Evolutionary conservation across 2,888 invertebrate species (phyloP), one percentile per base, ranked within the genome.

Genomic region (Sphecodes monilicornis): DNA sequence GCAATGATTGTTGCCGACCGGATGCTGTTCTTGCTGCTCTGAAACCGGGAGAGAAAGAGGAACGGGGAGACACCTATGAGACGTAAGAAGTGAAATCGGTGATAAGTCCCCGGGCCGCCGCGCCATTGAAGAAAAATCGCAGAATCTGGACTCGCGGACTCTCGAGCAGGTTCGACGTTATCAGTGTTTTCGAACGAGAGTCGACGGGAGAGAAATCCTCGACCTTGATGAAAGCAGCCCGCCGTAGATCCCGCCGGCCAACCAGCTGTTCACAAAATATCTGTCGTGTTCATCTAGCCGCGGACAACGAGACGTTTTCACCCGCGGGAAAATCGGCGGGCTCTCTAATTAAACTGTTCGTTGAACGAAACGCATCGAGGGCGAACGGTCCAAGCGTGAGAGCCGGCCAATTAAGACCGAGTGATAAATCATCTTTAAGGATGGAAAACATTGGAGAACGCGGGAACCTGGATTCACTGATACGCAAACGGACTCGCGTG

Each of bases 221-320:
- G 80, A 82, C 78, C 84, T 83, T 84, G 88, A 89, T 86, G 88
- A 89, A 89, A 89, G 88, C 84, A 36, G 80, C 78, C 78, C 73
- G 72, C 50, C 70, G 36, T 66, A 60, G 82, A 68, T 66, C 70
- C 78, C 68, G 74, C 64, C 29, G 73, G 82, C 82, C 68, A 66
- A 80, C 50, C 50, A 22, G 50, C 86, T 85, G 85, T 72, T 81
- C 76, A 74, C 85, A 85, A 86, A 81, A 76, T 86, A 85, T 86
- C 86, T 76, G 41, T 70, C 78, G 79, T 73, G 86, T 76, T 85
- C 86, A 86, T 89, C 86, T 84, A 82, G 60, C 82, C 72, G 54
- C 54, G 66, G 54, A 80, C 76, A 80, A 81, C 77, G 54, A 50
- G 72, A 74, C 57, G 74, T 78, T 86, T 89, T 86, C 89, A 66